Evolutionary conservation across 2,888 invertebrate genomes (phyloP).

Genomic region (Tenthredo mesomela): DNA sequence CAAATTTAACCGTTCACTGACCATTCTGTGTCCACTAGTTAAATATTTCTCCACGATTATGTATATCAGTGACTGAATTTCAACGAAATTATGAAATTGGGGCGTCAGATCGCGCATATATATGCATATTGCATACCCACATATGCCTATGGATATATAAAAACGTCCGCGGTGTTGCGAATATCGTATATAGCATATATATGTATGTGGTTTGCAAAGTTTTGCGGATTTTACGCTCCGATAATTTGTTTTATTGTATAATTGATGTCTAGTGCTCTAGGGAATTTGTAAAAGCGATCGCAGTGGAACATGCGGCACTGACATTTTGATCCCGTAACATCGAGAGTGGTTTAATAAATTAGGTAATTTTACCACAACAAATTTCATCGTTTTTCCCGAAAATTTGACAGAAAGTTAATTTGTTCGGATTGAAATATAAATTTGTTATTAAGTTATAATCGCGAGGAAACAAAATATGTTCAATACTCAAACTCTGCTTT

Average conservation of each 20-base stretch:
- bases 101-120: neutral
- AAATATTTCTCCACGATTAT: neutral
- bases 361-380: neutral
- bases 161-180: neutral
- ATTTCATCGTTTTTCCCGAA: neutral
- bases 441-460: neutral
- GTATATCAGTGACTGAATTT: neutral
- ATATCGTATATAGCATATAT: neutral
- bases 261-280: conserved; percentile 8
- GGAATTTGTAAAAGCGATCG: neutral
- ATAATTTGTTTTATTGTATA: conserved; percentile 27
- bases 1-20: neutral
- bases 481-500: neutral
- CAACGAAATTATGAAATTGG: neutral
- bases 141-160: neutral
- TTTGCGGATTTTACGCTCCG: neutral
- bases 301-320: neutral
- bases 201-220: neutral
- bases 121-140: neutral
- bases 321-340: neutral
- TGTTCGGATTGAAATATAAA: neutral
- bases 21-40: neutral
- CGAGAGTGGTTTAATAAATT: neutral
- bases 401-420: neutral
- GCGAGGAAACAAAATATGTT: neutral